Base-by-base conservation (phyloP, 2,888 invertebrate species). In the Dione vanillae region DNA sequence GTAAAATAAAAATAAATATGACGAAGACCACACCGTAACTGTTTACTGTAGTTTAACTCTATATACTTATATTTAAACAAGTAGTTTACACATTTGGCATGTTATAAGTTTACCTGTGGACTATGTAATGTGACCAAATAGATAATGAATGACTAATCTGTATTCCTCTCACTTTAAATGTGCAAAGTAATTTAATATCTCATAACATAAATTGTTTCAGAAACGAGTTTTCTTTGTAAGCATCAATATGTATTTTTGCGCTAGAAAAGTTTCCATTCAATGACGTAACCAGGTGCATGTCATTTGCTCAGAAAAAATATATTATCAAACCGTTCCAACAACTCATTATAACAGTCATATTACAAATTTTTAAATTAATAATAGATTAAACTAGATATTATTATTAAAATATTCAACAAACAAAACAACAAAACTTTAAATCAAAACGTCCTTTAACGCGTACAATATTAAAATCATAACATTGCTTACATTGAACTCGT, bases 401-500 rank as follows among this genome's bases (percentile, higher is more conserved):
- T 3, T 27, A 27, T 27, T 27, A 3, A 27, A 2, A 27, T 27
- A 27, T 27, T 27, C 2, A 27, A 27, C 27, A 2, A n/a, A n/a
- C n/a, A n/a, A n/a, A n/a, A n/a, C n/a, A n/a, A n/a, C n/a, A n/a
- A n/a, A n/a, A n/a, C n/a, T n/a, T n/a, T n/a, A 27, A 27, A 5
- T 27, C 27, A 27, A n/a, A 27, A 27, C 27, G 27, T 27, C 27
- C 27, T 16, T n/a, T 14, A 45, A 61, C 11, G 7, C 45, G 35
- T 35, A 61, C 35, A 11, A 45, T 16, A 61, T 16, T 12, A 27
- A 45, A 35, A 19, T 61, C 45, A 27, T 45, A 20, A 20, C 1
- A 49, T 20, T 40, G 49, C 64, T 51, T 51, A 64, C 64, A 64
- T 49, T 37, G n/a, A 16, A 37, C 62, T 14, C 64, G 40, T 14